A percentile compares a stretch with the other conserved stretches of the same genome.
Evolutionary conservation across 2,797 vertebrate species (phyloP).

Genomic region (Phataginus tricuspis): DNA sequence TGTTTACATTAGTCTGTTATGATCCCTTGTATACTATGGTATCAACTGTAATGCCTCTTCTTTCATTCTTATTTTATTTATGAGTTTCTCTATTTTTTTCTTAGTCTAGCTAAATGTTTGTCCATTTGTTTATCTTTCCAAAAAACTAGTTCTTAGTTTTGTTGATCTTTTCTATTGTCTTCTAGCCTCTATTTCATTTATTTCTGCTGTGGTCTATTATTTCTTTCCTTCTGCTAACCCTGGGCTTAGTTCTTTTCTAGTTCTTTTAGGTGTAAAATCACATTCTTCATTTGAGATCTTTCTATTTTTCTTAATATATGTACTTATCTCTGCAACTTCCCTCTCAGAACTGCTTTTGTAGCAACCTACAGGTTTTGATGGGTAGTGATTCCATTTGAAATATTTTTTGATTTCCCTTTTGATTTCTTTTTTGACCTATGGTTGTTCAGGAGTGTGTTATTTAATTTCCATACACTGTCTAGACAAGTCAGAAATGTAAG

Average conservation of each 20-base stretch:
- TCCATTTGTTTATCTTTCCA: neutral
- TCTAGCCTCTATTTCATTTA: neutral
- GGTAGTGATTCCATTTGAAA: neutral
- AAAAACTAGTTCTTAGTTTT: neutral
- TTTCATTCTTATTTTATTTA: neutral
- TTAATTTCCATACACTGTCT: neutral
- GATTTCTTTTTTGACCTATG: neutral
- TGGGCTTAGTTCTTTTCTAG: neutral
- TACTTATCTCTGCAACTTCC: neutral
- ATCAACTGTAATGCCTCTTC: neutral
- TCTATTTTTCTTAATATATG: neutral
- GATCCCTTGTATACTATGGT: neutral
- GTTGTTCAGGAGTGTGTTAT: neutral
- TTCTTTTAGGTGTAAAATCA: neutral
- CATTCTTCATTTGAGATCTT: neutral
- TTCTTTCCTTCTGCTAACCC: neutral
- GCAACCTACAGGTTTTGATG: neutral
- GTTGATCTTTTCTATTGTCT: neutral
- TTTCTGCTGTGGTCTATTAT: neutral
- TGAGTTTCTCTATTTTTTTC: neutral
- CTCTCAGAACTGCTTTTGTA: neutral
- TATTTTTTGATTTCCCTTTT: neutral
- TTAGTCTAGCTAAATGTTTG: neutral
- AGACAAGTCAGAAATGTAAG: neutral
- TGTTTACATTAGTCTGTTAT: neutral